Evolutionary conservation across 2,113 vertebrate species (phyloP).

Genomic region (Corapipo altera): DNA sequence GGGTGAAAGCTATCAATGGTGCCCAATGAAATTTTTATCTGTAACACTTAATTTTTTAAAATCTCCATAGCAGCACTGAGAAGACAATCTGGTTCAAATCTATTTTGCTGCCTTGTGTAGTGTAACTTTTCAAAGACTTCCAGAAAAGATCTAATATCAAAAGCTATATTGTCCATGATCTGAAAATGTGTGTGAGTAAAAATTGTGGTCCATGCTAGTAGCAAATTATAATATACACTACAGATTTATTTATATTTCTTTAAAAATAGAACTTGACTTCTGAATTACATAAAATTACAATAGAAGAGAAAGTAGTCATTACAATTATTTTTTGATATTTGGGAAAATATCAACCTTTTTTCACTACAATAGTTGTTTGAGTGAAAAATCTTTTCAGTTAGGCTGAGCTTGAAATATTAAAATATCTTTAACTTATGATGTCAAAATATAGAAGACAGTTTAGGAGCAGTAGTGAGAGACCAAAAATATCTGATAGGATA

Average conservation of each 20-base stretch:
- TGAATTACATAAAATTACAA: neutral
- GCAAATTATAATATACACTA: neutral
- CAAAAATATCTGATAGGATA: neutral
- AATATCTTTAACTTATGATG: neutral
- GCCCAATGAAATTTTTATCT: neutral
- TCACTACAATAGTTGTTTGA: neutral
- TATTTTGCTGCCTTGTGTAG: neutral
- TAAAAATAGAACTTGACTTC: neutral
- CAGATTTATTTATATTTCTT: neutral
- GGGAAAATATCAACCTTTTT: neutral
- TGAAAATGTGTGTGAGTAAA: neutral
- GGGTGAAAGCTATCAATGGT: neutral
- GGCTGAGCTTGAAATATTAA: neutral
- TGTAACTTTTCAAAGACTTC: neutral
- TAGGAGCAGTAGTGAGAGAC: neutral
- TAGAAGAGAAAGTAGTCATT: neutral
- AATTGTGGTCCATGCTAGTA: neutral
- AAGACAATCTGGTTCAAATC: neutral
- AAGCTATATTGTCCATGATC: neutral
- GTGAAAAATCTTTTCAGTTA: neutral
- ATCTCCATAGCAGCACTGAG: neutral
- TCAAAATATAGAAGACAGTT: neutral
- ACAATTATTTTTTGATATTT: neutral
- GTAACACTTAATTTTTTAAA: neutral
- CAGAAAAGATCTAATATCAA: neutral